A percentile compares a stretch with the other conserved stretches of the same genome.
These are phyloP conservation scores for Leuciscus idus DNA, from an alignment of 2,113 vertebrate species.

Conservation along the genomic window DNA sequence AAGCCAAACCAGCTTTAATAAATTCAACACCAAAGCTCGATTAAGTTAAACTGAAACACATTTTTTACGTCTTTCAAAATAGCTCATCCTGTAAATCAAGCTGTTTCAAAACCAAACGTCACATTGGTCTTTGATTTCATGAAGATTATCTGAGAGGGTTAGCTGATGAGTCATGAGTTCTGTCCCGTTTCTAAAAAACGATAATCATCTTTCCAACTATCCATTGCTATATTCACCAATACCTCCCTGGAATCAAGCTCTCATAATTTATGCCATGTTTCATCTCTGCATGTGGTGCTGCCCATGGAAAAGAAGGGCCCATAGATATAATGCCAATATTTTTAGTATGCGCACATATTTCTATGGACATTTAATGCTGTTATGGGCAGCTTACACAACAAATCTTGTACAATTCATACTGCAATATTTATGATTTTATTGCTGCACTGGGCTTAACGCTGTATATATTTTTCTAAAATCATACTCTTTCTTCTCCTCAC, in stretches of 20 bases:
- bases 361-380: slow-evolving; percentile 5
- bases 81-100: slow-evolving; percentile 37
- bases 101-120: slow-evolving; percentile 27
- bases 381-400: slow-evolving; percentile 15
- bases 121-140: slow-evolving; percentile 29
- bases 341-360: not conserved
- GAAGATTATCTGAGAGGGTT: slow-evolving; percentile 35
- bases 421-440: not conserved
- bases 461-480: not conserved
- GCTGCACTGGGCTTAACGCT: not conserved
- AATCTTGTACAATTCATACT: not conserved
- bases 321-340: not conserved
- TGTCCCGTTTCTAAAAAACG: slow-evolving; percentile 50
- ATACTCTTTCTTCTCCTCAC: not conserved
- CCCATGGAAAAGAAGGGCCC: not conserved
- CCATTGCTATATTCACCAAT: slow-evolving; percentile 50
- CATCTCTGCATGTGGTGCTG: slow-evolving; percentile 18
- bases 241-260: slow-evolving; percentile 44
- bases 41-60: slow-evolving; percentile 40
- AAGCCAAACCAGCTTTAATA: slow-evolving; percentile 40
- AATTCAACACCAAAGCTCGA: slow-evolving; percentile 35
- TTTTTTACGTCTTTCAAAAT: slow-evolving; percentile 26
- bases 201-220: slow-evolving; percentile 59
- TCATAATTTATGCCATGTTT: slow-evolving; percentile 47
- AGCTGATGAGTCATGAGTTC: slow-evolving; percentile 28